phyloP scores from a whole-genome alignment of 2,888 invertebrate genomes.

The Lamellibrachia columna region DNA sequence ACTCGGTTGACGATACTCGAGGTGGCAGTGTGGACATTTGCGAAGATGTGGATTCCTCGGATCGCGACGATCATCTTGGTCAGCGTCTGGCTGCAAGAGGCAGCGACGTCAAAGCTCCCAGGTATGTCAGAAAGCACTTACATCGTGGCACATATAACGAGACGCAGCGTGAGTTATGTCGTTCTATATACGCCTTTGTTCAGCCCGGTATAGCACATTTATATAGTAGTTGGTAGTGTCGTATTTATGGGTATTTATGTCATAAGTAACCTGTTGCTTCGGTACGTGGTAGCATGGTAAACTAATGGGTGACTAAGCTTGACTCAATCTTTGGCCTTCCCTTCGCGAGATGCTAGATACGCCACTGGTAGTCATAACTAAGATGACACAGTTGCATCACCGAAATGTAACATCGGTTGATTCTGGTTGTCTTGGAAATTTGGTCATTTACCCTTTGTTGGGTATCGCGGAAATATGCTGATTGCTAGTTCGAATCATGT shows the following conservation, averaged over 20 bases:
- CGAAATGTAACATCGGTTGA: no score
- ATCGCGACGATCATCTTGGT: background rate
- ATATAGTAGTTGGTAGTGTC: background rate
- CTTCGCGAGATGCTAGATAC: no score
- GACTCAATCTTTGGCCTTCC: no score
- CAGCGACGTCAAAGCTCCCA: background rate
- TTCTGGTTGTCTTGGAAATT: no score
- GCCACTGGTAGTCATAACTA: no score
- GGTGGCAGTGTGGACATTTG: background rate
- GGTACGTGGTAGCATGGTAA: no score
- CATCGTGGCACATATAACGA: background rate
- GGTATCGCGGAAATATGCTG: no score
- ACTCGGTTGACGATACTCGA: background rate
- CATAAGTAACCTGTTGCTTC: no score
- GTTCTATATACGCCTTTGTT: background rate
- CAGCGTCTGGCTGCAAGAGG: background rate
- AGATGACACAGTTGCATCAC: no score
- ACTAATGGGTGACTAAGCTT: no score
- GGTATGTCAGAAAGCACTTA: background rate
- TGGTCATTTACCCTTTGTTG: no score
- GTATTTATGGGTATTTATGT: background rate
- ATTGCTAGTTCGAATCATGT: no score
- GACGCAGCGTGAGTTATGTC: background rate
- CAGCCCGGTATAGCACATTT: background rate
- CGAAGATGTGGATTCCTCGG: background rate